These are phyloP conservation scores for Cinclus cinclus DNA, from an alignment of 2,113 vertebrate genomes.

Conservation along the genomic window DNA sequence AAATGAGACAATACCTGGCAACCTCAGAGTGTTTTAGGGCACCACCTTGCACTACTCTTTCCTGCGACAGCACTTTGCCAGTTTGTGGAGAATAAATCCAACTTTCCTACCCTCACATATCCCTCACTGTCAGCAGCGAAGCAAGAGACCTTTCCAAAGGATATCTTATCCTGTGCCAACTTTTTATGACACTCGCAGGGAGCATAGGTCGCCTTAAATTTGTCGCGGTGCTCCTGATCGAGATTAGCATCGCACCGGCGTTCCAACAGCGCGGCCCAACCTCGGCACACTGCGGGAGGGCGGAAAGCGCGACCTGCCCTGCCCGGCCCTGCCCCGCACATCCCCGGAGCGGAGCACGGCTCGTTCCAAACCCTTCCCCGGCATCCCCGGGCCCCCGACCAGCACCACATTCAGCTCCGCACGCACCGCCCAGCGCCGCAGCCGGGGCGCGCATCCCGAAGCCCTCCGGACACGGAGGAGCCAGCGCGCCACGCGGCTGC, in stretches of 20 bases:
- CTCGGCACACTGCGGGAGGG: accelerated
- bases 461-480: accelerated
- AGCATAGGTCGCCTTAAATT: background rate
- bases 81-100: background rate
- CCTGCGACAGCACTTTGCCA: background rate
- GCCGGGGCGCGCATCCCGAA: background rate
- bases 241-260: background rate
- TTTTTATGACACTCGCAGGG: background rate
- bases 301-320: background rate
- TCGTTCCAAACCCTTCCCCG: background rate
- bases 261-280: accelerated
- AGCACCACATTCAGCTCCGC: background rate
- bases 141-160: background rate
- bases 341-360: background rate
- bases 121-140: background rate
- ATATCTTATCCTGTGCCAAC: background rate
- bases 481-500: background rate
- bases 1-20: background rate
- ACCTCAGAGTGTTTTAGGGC: background rate
- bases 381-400: accelerated
- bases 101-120: accelerated
- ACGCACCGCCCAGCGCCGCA: too few relatives aligned
- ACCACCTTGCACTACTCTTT: too few relatives aligned
- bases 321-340: background rate
- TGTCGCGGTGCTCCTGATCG: accelerated